Base-by-base conservation (phyloP, 2,797 vertebrate species). In the Dipus sagitta region DNA sequence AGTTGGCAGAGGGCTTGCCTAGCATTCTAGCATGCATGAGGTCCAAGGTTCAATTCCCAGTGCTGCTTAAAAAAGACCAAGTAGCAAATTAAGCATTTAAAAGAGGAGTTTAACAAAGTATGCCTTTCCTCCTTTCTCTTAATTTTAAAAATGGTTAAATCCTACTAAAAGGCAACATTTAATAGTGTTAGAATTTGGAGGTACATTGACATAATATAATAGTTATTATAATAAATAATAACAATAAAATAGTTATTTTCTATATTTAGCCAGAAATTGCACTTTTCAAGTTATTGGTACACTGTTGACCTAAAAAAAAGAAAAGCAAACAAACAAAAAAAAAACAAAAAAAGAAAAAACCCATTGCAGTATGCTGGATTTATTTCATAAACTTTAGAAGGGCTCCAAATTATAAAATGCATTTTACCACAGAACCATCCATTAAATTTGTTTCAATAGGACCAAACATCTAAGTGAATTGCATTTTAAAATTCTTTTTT, bases 251-350 rank as follows among this genome's bases (percentile, higher is more conserved):
- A 26, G 9, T 88, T 94, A 58, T 58, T 58, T 70, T 30, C 64
- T 62, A 72, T 80, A 23, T 47, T 95, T 93, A 15, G 24, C 87
- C 54, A 94, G 85, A 96, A 95, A 89, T 64, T 91, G 80, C 9
- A 93, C 92, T 95, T 96, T 90, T 60, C 4, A 96, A 79, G 84
- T 88, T 23, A 54, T 67, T 87, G 54, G 93, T 32, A 86, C 4
- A 26, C 15, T 47, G 42, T 89, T 95, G 91, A 77, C 47, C 89
- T 42, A 13, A 74, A 76, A 42, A 34, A 17, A 65, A 23, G 42
- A 26, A 65, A 28, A 42, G 8, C 4, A 47, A 47, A 47, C 6
- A 47, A 47, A 47, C 6, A 47, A 47, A 47, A 4, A 47, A 47
- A 4, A 47, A 47, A 4, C 6, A 47, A 47, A 47, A 47, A 4